These are phyloP conservation scores for Pseudomyrmex gracilis DNA, from an alignment of 1,140 invertebrate genomes.

Conservation along the genomic window DNA sequence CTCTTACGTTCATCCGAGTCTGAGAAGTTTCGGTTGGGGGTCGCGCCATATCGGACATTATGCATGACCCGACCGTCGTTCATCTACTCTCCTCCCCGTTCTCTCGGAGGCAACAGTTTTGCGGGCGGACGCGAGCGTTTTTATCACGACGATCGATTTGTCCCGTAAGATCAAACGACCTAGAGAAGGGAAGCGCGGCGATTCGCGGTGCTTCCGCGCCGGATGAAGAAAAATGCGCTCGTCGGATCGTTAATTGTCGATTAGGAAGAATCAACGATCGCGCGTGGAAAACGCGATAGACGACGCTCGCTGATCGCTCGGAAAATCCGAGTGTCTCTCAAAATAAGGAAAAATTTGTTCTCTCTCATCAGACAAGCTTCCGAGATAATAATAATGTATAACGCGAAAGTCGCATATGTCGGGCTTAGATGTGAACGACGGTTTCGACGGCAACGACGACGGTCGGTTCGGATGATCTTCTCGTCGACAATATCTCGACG, in stretches of 20 bases:
- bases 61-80: constrained; percentile 18
- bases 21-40: not conserved
- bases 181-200: not conserved
- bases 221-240: not conserved
- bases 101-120: constrained; percentile 4
- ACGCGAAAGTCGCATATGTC: not conserved
- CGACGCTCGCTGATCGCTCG: not conserved
- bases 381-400: not conserved
- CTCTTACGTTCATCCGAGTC: not conserved
- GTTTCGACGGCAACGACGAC: constrained; percentile 23
- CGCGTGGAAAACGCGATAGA: not conserved
- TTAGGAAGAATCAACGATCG: not conserved
- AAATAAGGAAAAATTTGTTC: not conserved
- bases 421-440: not conserved
- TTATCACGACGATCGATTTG: not conserved
- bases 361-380: too few species aligned
- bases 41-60: constrained; percentile 26
- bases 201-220: not conserved
- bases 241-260: not conserved
- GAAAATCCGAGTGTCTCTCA: not conserved
- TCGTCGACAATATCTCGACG: not conserved
- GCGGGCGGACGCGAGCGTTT: not conserved
- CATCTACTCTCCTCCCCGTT: not conserved
- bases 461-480: constrained; percentile 18
- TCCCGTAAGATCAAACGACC: not conserved